Conservation (phyloP, 2,113 vertebrate genomes). For the Psittacula cyanocephala region DNA sequence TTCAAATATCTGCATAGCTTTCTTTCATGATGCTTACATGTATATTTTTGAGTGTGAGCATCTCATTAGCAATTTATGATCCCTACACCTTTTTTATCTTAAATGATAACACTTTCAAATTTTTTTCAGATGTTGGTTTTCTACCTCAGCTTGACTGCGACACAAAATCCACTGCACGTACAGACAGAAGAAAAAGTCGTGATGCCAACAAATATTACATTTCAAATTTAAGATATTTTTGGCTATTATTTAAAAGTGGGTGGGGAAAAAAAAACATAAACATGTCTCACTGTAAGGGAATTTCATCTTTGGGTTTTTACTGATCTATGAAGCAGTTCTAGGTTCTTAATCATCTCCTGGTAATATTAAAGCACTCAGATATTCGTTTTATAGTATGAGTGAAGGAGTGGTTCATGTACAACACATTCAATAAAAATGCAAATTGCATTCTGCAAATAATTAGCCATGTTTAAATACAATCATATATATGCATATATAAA, state of each 20-base stretch:
- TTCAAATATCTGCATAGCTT: not conserved
- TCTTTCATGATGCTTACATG: not conserved
- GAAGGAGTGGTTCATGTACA: not conserved
- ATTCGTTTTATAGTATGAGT: not conserved
- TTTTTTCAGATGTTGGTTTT: not conserved
- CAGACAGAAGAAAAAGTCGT: not conserved
- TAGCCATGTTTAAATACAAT: not conserved
- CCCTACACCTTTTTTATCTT: not conserved
- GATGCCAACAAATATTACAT: not conserved
- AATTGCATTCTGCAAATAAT: not conserved
- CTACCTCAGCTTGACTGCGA: not conserved
- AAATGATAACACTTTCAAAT: not conserved
- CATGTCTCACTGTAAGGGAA: not conserved
- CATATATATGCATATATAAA: not conserved
- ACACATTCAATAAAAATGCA: not conserved
- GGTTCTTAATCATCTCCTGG: not conserved
- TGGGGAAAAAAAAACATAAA: not conserved
- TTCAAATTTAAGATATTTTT: constrained; percentile 13
- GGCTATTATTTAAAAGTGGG: not conserved
- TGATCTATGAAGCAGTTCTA: not conserved
- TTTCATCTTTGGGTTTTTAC: not conserved
- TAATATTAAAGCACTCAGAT: not conserved
- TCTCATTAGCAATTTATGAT: not conserved
- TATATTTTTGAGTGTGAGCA: not conserved
- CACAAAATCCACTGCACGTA: not conserved